Percentiles rank a stretch among this genome's conserved stretches.
These are phyloP conservation scores for Micrastur ruficollis DNA, from an alignment of 2,797 vertebrate species.

Conservation along the genomic window DNA sequence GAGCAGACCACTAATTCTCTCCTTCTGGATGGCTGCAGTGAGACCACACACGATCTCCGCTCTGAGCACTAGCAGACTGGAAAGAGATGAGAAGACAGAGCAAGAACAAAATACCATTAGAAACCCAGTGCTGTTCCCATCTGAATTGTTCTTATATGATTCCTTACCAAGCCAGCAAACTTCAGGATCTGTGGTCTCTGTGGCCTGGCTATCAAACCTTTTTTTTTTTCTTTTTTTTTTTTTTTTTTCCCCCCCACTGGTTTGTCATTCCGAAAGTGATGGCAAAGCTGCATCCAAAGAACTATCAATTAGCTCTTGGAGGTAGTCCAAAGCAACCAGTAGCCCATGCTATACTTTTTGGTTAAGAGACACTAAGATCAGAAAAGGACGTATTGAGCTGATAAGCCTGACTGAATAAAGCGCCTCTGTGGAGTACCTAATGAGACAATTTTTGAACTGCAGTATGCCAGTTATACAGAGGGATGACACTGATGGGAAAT, in stretches of 20 bases:
- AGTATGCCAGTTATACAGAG: not conserved
- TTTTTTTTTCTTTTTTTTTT: not conserved
- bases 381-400: not conserved
- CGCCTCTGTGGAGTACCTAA: not conserved
- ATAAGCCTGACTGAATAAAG: not conserved
- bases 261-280: not conserved
- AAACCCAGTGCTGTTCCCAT: not conserved
- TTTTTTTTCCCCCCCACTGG: not conserved
- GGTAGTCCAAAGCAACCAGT: not conserved
- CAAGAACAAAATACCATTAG: not conserved
- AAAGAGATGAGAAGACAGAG: constrained; percentile 15
- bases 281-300: not conserved
- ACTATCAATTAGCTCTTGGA: not conserved
- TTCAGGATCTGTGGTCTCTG: not conserved
- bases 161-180: not conserved
- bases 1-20: constrained; percentile 17
- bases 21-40: constrained; percentile 2
- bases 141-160: not conserved
- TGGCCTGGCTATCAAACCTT: not conserved
- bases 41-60: not conserved
- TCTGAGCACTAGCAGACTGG: not conserved
- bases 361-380: not conserved
- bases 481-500: not conserved
- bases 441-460: not conserved
- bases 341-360: not conserved